Percentiles rank a stretch among this genome's conserved stretches.
phyloP scores from a whole-genome alignment of 2,113 vertebrate genomes.

The Penelope pileata region DNA sequence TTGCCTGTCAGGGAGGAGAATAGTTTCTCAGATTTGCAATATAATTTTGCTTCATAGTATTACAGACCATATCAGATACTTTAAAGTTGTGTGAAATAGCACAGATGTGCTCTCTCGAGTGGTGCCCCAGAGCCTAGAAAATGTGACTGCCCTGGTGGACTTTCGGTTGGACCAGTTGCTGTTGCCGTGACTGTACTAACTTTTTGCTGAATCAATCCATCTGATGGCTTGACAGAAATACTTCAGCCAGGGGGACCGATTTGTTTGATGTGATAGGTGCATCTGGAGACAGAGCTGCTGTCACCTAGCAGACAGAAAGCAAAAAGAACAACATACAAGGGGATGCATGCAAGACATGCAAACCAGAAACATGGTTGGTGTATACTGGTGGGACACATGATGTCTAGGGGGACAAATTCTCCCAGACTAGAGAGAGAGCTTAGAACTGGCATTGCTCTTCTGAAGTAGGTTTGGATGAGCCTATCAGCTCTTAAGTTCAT shows the following conservation, averaged over 20 bases:
- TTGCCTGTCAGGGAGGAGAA: background rate
- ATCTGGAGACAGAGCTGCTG: background rate
- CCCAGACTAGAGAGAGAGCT: background rate
- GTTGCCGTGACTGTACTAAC: background rate
- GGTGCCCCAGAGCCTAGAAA: background rate
- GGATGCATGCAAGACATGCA: background rate
- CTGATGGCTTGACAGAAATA: background rate
- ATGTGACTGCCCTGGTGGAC: background rate
- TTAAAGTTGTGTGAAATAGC: too few relatives aligned
- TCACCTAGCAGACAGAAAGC: background rate
- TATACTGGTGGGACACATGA: accelerated
- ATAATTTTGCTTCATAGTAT: background rate
- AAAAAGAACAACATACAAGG: background rate
- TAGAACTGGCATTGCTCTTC: background rate
- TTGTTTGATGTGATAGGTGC: background rate
- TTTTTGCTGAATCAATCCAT: background rate
- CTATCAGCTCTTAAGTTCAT: background rate
- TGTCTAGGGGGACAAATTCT: background rate
- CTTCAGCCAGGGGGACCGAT: background rate
- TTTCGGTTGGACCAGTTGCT: background rate
- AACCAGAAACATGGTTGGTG: accelerated
- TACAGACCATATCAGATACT: too few relatives aligned
- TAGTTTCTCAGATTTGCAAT: background rate
- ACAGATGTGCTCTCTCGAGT: background rate
- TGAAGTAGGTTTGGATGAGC: background rate